Evolutionary conservation across 2,797 vertebrate genomes (phyloP).

Genomic region (Hippopotamyrus pictus): DNA sequence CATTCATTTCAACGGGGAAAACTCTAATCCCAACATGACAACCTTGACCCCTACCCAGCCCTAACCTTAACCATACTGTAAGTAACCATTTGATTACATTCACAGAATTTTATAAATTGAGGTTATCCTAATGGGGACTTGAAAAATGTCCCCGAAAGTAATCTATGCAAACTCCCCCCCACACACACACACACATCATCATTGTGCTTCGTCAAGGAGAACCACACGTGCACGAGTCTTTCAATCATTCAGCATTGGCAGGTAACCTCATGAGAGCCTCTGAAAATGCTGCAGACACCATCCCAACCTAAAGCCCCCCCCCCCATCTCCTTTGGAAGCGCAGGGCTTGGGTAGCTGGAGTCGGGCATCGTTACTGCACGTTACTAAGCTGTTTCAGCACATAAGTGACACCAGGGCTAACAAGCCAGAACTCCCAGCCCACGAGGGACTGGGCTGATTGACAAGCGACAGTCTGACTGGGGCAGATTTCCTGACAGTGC

Average conservation of each 20-base stretch:
- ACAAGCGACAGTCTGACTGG: background rate
- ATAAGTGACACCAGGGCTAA: background rate
- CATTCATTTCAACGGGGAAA: too few species aligned
- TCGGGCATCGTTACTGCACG: constrained; percentile 1
- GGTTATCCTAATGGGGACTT: too few species aligned
- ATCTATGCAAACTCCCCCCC: too few species aligned
- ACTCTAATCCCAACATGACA: too few species aligned
- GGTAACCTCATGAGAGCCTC: background rate
- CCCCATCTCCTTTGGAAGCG: background rate
- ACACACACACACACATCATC: background rate
- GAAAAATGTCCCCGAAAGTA: too few species aligned
- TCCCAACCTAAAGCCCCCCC: background rate
- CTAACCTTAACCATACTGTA: too few species aligned
- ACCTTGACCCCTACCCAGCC: too few species aligned
- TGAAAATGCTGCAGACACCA: background rate
- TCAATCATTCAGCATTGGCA: background rate
- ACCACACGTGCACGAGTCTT: background rate
- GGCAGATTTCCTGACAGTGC: background rate
- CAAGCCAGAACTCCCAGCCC: background rate
- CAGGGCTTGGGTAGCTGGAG: background rate
- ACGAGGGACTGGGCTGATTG: constrained; percentile 3
- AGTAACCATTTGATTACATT: too few species aligned
- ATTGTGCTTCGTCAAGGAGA: background rate
- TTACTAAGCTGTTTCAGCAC: constrained; percentile 22
- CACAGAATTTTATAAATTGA: too few species aligned